Evolutionary conservation across 2,113 vertebrate genomes (phyloP).

Genomic region (Corvus cornix): DNA sequence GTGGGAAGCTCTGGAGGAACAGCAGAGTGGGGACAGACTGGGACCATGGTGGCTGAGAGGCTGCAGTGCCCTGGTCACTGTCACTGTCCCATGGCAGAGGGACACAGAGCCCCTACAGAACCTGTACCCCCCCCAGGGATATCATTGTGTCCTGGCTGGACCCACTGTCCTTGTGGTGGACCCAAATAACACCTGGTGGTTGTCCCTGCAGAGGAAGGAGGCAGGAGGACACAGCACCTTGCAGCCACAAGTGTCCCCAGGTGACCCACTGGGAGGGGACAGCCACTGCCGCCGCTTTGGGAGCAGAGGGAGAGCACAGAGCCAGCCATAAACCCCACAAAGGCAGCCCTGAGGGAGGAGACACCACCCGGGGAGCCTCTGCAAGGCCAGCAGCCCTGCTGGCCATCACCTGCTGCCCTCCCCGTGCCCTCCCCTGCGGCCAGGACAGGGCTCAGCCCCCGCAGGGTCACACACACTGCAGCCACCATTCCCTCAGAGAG

Average conservation of each 20-base stretch:
- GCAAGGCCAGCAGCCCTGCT: background rate
- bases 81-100: background rate
- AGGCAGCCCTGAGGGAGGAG: background rate
- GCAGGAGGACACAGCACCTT: background rate
- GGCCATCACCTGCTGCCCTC: background rate
- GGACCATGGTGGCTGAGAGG: background rate
- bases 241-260: background rate
- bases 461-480: accelerated
- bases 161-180: background rate
- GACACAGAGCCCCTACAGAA: background rate
- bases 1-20: background rate
- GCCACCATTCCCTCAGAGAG: background rate
- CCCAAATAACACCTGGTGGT: background rate
- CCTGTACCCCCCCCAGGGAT: background rate
- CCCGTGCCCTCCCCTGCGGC: background rate
- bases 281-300: background rate
- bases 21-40: background rate
- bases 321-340: background rate
- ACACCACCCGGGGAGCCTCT: accelerated
- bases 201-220: background rate
- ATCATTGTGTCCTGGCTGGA: background rate
- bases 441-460: background rate
- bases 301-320: accelerated
- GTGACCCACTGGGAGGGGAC: background rate
- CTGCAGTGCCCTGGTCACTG: background rate